A percentile compares a stretch with the other conserved stretches of the same genome.
phyloP scores from a whole-genome alignment of 2,113 vertebrate genomes.

The Neofelis nebulosa region DNA sequence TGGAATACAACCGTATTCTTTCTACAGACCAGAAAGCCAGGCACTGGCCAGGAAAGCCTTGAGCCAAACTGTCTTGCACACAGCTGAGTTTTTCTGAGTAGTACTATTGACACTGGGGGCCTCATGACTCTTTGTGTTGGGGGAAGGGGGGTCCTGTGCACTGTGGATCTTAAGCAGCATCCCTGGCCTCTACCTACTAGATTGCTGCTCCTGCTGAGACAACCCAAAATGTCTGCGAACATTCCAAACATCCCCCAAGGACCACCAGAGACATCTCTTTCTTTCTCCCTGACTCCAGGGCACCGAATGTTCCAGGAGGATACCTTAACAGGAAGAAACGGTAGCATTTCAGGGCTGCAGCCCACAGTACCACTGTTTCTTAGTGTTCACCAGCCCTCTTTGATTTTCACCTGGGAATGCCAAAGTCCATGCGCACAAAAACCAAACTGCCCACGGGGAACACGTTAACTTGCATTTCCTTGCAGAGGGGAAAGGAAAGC shows the following conservation, averaged over 20 bases:
- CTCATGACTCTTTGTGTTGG: neutral
- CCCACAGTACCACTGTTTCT: too few species aligned
- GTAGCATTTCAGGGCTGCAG: neutral
- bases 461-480: neutral
- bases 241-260: neutral
- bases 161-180: fast-evolving
- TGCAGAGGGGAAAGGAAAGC: neutral
- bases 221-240: neutral
- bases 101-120: fast-evolving
- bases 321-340: neutral
- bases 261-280: neutral
- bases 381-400: neutral
- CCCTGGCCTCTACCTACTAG: neutral
- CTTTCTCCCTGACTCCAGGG: neutral
- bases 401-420: neutral
- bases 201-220: neutral
- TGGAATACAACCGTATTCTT: neutral
- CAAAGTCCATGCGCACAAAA: neutral
- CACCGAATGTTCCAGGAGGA: neutral
- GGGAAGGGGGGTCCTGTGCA: neutral
- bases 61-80: neutral
- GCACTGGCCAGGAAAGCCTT: neutral
- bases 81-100: neutral
- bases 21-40: neutral
- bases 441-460: neutral